Evolutionary conservation across 2,113 vertebrate genomes (phyloP).

Genomic region (Vanacampus margaritifer): DNA sequence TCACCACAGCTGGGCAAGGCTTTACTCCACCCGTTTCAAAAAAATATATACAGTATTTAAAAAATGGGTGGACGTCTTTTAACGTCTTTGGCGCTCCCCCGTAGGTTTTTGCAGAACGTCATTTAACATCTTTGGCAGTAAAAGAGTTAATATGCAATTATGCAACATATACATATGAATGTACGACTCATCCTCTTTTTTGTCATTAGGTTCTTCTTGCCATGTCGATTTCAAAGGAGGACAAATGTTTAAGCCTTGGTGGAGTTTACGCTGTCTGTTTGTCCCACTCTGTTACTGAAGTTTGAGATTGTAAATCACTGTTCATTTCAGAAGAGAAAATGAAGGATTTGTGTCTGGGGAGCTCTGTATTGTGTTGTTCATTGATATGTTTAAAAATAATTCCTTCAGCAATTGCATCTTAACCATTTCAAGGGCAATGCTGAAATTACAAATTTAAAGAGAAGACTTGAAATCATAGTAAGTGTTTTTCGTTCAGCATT

Average conservation of each 20-base stretch:
- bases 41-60: too few relatives aligned
- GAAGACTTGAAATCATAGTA: background rate
- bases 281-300: background rate
- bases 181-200: too few relatives aligned
- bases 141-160: too few relatives aligned
- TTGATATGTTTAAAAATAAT: background rate
- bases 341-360: conserved; percentile 2
- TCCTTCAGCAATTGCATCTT: background rate
- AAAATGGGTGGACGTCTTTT: too few relatives aligned
- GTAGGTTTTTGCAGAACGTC: too few relatives aligned
- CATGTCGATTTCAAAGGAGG: too few relatives aligned
- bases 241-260: background rate
- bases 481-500: background rate
- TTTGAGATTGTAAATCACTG: background rate
- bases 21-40: too few relatives aligned
- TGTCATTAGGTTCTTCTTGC: too few relatives aligned
- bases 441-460: conserved; percentile 3
- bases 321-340: conserved; percentile 1
- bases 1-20: too few relatives aligned
- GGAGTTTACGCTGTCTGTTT: background rate
- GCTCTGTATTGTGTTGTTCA: background rate
- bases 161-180: too few relatives aligned
- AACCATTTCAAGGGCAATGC: conserved; percentile 6
- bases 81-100: too few relatives aligned
- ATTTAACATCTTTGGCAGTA: too few relatives aligned